Conservation (phyloP, 2,888 invertebrate species). For the Epirrhoe tristata region DNA sequence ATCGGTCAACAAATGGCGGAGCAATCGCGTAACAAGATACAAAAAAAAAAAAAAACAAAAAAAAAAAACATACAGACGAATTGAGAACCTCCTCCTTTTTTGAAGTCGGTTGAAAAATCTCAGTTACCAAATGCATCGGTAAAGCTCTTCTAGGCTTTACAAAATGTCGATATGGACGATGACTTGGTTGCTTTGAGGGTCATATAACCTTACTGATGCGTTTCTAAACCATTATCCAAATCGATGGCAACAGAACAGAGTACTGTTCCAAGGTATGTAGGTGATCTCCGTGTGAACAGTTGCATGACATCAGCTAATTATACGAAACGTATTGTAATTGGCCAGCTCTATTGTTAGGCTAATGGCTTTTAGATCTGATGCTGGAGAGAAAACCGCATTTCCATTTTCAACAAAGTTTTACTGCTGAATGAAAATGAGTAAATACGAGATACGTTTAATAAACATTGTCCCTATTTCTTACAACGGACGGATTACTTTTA, state of each 20-base stretch:
- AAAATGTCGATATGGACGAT: too few species aligned
- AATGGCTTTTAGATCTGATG: conserved; percentile 46
- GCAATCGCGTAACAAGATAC: too few species aligned
- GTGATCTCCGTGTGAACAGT: conserved; percentile 21
- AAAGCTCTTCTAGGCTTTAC: too few species aligned
- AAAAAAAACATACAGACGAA: too few species aligned
- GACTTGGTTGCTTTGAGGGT: too few species aligned
- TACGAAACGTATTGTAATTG: conserved; percentile 38
- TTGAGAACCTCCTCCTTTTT: too few species aligned
- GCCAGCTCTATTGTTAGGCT: conserved; percentile 46
- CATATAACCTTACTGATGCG: too few species aligned
- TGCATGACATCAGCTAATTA: conserved; percentile 30
- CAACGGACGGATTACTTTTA: background rate
- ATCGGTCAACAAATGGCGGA: too few species aligned
- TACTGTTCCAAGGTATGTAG: background rate
- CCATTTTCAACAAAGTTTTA: conserved; percentile 22
- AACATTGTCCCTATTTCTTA: background rate
- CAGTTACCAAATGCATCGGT: too few species aligned
- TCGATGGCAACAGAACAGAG: background rate
- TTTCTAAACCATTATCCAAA: background rate
- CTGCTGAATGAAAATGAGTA: background rate
- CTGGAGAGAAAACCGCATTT: conserved; percentile 43
- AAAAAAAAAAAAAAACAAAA: too few species aligned
- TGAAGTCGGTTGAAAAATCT: too few species aligned
- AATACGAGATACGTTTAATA: background rate